These are phyloP conservation scores for Syrmaticus mikado DNA, from an alignment of 2,113 vertebrate species.

Conservation along the genomic window DNA sequence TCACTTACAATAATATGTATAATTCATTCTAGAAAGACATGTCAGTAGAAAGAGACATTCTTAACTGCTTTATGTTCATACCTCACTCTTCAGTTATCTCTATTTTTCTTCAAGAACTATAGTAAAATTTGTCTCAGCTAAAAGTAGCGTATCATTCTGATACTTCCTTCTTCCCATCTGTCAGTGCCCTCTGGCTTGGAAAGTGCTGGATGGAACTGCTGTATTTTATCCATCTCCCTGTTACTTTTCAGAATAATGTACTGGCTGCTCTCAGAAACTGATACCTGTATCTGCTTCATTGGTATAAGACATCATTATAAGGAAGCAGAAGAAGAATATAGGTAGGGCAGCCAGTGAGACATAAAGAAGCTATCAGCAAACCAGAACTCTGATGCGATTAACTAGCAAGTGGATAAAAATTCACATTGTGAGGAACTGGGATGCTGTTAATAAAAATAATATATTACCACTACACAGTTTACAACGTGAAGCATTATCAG, in stretches of 20 bases:
- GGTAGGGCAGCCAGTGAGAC: not conserved
- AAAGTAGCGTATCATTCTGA: not conserved
- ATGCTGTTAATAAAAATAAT: not conserved
- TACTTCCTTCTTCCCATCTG: not conserved
- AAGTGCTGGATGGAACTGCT: not conserved
- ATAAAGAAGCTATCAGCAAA: not conserved
- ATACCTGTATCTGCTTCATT: not conserved
- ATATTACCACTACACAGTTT: not conserved
- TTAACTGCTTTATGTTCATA: not conserved
- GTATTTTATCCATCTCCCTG: not conserved
- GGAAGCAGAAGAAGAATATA: not conserved
- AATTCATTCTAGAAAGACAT: not conserved
- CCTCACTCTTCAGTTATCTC: not conserved
- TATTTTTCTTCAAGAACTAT: not conserved
- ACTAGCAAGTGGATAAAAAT: not conserved
- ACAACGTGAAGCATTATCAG: not conserved
- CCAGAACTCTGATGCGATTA: not conserved
- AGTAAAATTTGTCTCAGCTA: not conserved
- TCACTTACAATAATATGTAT: not conserved
- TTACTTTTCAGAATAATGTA: not conserved
- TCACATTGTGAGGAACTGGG: not conserved
- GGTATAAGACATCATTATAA: fast-evolving
- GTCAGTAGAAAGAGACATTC: no score
- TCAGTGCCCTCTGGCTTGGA: not conserved
- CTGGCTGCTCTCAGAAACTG: not conserved